Percentiles rank a stretch among this genome's conserved stretches.
These are phyloP conservation scores for Oscheius sp. DNA, from an alignment of 2,888 invertebrate genomes.

Conservation along the genomic window DNA sequence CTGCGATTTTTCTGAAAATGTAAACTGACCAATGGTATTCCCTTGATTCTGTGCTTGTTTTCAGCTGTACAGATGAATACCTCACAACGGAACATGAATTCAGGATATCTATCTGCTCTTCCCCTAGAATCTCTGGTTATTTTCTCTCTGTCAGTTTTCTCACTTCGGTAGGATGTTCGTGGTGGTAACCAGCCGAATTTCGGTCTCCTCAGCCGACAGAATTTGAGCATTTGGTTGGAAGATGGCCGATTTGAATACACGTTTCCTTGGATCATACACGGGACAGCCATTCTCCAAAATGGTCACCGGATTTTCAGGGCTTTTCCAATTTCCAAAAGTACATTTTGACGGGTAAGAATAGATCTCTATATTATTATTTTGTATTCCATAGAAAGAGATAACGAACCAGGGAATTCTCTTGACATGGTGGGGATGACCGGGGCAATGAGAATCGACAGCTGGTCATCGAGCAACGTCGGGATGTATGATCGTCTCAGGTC, in stretches of 20 bases:
- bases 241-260: background rate
- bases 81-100: background rate
- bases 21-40: constrained; percentile 8
- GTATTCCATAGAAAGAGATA: too few species aligned
- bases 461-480: too few species aligned
- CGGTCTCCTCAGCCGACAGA: background rate
- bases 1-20: background rate
- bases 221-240: constrained; percentile 8
- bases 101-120: background rate
- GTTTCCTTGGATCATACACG: background rate
- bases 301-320: background rate
- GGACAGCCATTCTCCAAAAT: background rate
- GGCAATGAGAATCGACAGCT: too few species aligned
- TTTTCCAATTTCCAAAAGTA: background rate
- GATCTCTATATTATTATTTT: background rate
- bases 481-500: too few species aligned
- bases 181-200: background rate
- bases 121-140: background rate
- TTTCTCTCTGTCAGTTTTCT: background rate
- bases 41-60: constrained; percentile 1
- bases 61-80: constrained; percentile 4
- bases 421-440: too few species aligned
- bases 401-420: too few species aligned
- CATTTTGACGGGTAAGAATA: background rate
- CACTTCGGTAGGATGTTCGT: background rate